phyloP scores from a whole-genome alignment of 2,797 vertebrate genomes.

The Clamator glandarius region DNA sequence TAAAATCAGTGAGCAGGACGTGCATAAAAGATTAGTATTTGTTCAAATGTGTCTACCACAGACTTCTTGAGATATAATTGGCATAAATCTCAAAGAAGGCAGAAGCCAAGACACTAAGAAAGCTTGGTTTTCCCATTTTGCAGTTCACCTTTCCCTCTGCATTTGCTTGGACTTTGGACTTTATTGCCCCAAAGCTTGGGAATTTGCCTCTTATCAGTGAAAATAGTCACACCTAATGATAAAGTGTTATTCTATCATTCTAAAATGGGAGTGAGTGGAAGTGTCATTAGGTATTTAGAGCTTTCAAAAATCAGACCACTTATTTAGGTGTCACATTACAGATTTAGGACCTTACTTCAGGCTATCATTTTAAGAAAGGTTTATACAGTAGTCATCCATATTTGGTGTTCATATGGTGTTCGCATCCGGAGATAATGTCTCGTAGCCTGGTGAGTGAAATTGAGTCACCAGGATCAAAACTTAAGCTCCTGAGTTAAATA shows the following conservation, averaged over 20 bases:
- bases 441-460: neutral
- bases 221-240: neutral
- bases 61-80: neutral
- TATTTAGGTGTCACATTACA: neutral
- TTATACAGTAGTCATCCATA: neutral
- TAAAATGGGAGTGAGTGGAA: neutral
- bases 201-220: neutral
- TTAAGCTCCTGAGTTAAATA: neutral
- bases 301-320: neutral
- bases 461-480: neutral
- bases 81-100: neutral
- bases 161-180: neutral
- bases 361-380: neutral
- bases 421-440: neutral
- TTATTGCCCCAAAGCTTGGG: accelerated
- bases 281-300: neutral
- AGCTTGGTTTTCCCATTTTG: accelerated
- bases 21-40: neutral
- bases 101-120: neutral
- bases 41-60: neutral
- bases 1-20: neutral
- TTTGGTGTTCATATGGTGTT: accelerated
- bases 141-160: neutral
- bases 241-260: too few relatives aligned
- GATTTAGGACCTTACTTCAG: neutral